These are phyloP conservation scores for Callosobruchus maculatus DNA, from an alignment of 2,888 invertebrate species.

Conservation along the genomic window DNA sequence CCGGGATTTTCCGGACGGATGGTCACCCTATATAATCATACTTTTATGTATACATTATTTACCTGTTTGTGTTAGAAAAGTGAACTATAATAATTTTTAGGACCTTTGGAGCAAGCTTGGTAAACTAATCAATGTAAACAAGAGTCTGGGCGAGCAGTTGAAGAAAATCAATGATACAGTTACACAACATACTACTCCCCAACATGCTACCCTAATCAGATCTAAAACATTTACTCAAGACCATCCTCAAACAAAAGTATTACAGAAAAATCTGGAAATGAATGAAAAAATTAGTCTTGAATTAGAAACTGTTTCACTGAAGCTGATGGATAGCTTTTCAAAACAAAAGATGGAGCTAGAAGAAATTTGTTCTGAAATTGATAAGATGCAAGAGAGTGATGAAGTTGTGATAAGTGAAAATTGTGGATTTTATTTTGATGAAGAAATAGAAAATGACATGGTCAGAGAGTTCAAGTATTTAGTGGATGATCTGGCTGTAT, in stretches of 20 bases:
- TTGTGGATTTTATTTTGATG: slow-evolving; percentile 60
- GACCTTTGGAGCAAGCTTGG: slow-evolving; percentile 74
- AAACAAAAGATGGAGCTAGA: slow-evolving; percentile 67
- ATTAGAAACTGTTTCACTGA: slow-evolving; percentile 74
- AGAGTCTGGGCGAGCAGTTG: slow-evolving; percentile 52
- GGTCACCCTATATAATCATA: too few species aligned
- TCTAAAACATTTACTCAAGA: slow-evolving; percentile 68
- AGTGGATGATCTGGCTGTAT: slow-evolving; percentile 58
- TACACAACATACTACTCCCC: slow-evolving; percentile 45
- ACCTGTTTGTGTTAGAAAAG: too few species aligned
- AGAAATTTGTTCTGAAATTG: slow-evolving; percentile 66
- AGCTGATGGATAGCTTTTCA: slow-evolving; percentile 65
- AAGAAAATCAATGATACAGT: slow-evolving; percentile 54
- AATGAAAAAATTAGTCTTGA: slow-evolving; percentile 60
- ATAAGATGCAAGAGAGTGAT: slow-evolving; percentile 55
- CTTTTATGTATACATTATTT: too few species aligned
- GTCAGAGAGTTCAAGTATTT: slow-evolving; percentile 63
- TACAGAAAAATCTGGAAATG: slow-evolving; percentile 50
- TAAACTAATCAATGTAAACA: slow-evolving; percentile 59
- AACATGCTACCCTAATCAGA: slow-evolving; percentile 33
- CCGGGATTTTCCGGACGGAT: too few species aligned
- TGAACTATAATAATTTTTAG: neutral
- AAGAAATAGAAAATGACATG: slow-evolving; percentile 59
- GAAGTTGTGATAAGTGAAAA: slow-evolving; percentile 59
- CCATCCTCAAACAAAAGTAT: slow-evolving; percentile 56